phyloP scores from a whole-genome alignment of 2,113 vertebrate genomes.

The Pomatostomus ruficeps region DNA sequence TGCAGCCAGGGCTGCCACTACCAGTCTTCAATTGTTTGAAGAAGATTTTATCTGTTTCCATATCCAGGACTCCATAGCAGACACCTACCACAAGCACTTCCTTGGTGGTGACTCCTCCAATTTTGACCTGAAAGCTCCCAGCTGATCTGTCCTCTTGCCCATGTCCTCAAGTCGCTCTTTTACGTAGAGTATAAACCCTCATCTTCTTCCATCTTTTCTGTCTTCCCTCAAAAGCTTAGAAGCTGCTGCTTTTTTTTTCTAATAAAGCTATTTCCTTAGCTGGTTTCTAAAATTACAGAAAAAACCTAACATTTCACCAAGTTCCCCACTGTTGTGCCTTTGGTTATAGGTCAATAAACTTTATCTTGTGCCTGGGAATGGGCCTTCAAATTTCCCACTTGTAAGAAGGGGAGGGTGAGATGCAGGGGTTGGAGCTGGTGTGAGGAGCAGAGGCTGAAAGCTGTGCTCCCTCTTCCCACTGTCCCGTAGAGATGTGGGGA shows the following conservation, averaged over 20 bases:
- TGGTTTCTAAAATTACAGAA: background rate
- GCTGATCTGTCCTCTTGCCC: background rate
- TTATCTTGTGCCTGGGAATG: background rate
- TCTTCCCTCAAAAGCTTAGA: background rate
- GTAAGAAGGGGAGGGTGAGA: background rate
- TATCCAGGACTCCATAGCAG: background rate
- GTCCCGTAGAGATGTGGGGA: background rate
- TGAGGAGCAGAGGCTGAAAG: background rate
- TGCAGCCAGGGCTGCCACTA: background rate
- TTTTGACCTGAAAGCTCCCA: background rate
- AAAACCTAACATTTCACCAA: rapidly evolving
- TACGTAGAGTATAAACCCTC: background rate
- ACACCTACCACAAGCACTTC: background rate
- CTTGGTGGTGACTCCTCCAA: background rate
- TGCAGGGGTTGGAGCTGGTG: background rate
- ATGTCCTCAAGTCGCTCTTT: background rate
- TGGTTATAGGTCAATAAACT: background rate
- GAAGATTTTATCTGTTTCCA: background rate
- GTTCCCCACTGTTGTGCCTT: background rate
- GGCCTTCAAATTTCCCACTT: background rate
- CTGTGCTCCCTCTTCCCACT: background rate
- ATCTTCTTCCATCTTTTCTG: background rate
- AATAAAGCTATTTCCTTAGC: background rate
- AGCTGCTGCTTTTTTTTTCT: background rate
- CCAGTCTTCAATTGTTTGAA: background rate